Evolutionary conservation across 2,113 vertebrate genomes (phyloP), one percentile per base, ranked within the genome.

Genomic region (Gulo gulo): DNA sequence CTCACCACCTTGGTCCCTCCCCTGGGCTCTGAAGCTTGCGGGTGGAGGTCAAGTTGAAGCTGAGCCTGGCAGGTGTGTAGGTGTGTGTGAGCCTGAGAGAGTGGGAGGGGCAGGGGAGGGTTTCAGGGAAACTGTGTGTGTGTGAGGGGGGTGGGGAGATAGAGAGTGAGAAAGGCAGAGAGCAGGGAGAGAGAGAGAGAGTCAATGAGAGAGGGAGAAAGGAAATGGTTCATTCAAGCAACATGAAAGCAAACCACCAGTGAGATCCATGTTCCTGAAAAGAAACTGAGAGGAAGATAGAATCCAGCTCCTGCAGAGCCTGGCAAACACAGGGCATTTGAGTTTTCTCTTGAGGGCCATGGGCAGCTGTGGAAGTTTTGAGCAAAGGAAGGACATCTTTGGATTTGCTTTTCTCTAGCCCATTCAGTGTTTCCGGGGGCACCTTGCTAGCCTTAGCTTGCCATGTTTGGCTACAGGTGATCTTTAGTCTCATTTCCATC

Each of bases 241-340:
- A 57, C 31, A 23, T 14, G 39, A 47, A 31, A 79, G 81, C 45
- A 86, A 36, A 45, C 39, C 24, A 14, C 52, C 52, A 13, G 21
- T 2, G 67, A 80, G 47, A 55, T 52, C n/a, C 36, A 7, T 3
- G 5, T 47, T 57, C 59, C 57, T 21, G 36, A 61, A 81, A 82
- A 93, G 59, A 65, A 57, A 21, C 42, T 21, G 69, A 55, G 10
- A 4, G 50, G 20, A 50, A 90, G 74, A 21, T 0, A 42, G 71
- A 26, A 26, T 42, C 71, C 12, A 42, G 39, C 12, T 24, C 71
- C 5, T 6, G 11, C 71, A 45, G 47, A 20, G 34, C 34, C n/a
- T 2, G 13, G 76, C 39, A 7, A 42, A 36, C 1, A 0, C 20
- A 73, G 74, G 11, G 12, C 7, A 23, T 52, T 14, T 21, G 9